Evolutionary conservation across 2,888 invertebrate genomes (phyloP).

Genomic region (Xestia ashworthii): DNA sequence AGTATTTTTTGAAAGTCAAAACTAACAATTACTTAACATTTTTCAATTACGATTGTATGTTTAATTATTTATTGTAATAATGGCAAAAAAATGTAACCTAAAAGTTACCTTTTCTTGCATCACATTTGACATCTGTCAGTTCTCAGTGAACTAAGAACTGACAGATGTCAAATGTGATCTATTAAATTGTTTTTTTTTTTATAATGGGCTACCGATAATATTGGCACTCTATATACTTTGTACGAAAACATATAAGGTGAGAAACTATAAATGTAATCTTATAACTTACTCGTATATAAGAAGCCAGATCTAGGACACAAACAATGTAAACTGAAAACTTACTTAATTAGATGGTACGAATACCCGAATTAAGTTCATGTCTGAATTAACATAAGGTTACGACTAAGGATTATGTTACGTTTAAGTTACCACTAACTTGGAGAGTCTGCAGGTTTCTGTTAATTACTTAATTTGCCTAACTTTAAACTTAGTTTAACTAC

Average conservation of each 20-base stretch:
- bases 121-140: too few species aligned
- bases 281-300: conserved; percentile 3
- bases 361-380: conserved; percentile 47
- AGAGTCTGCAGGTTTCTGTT: conserved; percentile 53
- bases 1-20: too few species aligned
- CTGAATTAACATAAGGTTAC: conserved; percentile 61
- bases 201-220: neutral
- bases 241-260: neutral
- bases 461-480: conserved; percentile 60
- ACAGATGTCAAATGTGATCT: too few species aligned
- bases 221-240: neutral
- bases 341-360: conserved; percentile 41
- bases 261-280: conserved; percentile 19
- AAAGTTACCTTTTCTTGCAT: too few species aligned
- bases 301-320: conserved; percentile 16
- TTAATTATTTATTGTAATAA: too few species aligned
- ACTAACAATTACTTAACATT: too few species aligned
- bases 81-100: too few species aligned
- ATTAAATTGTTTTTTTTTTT: too few species aligned
- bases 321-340: conserved; percentile 41
- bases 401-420: conserved; percentile 56
- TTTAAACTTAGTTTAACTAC: conserved; percentile 42
- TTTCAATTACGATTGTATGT: too few species aligned
- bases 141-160: too few species aligned
- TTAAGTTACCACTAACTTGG: conserved; percentile 57